Evolutionary conservation across 2,797 vertebrate genomes (phyloP).

Genomic region (Chromis chromis): DNA sequence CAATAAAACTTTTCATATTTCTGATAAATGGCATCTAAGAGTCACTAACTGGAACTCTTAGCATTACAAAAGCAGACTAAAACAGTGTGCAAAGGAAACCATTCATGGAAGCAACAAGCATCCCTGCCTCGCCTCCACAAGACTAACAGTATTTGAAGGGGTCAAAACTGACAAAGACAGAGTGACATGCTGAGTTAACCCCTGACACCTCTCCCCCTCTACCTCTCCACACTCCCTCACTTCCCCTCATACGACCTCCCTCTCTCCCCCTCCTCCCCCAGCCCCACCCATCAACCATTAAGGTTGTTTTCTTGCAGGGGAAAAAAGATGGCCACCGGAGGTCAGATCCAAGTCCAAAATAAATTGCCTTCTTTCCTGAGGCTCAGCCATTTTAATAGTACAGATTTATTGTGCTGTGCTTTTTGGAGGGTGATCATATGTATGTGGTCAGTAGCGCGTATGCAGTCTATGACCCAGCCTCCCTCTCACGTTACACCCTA

Average conservation of each 20-base stretch:
- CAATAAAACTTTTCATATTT: not conserved
- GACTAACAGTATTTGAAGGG: slow-evolving; percentile 54
- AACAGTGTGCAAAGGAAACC: slow-evolving; percentile 14
- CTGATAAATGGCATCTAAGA: not conserved
- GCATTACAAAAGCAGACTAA: not conserved
- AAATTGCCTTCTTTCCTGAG: slow-evolving; percentile 78
- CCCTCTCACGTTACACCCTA: slow-evolving; percentile 99
- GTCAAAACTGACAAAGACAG: slow-evolving; percentile 63
- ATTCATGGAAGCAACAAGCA: slow-evolving; percentile 16
- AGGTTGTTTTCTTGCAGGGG: slow-evolving; percentile 51
- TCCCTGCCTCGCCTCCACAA: slow-evolving; percentile 13
- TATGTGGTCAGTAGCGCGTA: slow-evolving; percentile 92
- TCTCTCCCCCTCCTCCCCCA: not conserved
- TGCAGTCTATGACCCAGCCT: slow-evolving; percentile 94
- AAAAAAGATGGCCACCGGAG: slow-evolving; percentile 70
- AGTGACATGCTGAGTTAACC: slow-evolving; percentile 68
- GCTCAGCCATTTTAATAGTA: slow-evolving; percentile 81
- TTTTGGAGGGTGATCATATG: slow-evolving; percentile 89
- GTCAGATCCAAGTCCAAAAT: slow-evolving; percentile 78
- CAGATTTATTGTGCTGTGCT: slow-evolving; percentile 83
- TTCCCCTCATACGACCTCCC: slow-evolving; percentile 23
- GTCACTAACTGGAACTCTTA: not conserved
- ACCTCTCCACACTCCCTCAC: slow-evolving; percentile 26
- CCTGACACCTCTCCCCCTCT: slow-evolving; percentile 52
- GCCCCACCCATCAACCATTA: slow-evolving; percentile 59